These are phyloP conservation scores for Drosophila parvula DNA, from an alignment of 1,140 invertebrate genomes.

Conservation along the genomic window DNA sequence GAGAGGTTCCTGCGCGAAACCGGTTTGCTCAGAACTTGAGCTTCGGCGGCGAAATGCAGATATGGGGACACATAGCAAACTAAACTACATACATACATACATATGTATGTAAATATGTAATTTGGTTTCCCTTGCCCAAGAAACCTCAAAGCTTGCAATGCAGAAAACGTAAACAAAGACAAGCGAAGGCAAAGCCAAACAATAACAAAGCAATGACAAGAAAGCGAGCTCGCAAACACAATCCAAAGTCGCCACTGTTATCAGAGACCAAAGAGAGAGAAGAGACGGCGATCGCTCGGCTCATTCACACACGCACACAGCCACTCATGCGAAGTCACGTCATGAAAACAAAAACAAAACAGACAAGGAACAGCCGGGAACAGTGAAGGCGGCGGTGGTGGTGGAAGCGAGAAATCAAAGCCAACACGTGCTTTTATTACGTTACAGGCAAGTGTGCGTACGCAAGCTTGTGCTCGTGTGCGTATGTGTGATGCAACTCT, in stretches of 20 bases:
- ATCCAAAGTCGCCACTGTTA: slow-evolving; percentile 18
- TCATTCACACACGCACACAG: slow-evolving; percentile 17
- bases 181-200: slow-evolving; percentile 27
- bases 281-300: slow-evolving; percentile 19
- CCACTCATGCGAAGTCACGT: slow-evolving; percentile 47
- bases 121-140: neutral
- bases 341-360: slow-evolving; percentile 59
- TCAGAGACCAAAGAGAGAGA: slow-evolving; percentile 5
- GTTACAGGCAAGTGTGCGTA: slow-evolving; percentile 51
- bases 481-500: slow-evolving; percentile 64
- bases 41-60: slow-evolving; percentile 11
- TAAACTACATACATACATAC: no score
- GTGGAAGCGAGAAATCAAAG: slow-evolving; percentile 62
- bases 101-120: no score
- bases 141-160: neutral
- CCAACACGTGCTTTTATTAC: slow-evolving; percentile 82
- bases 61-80: neutral
- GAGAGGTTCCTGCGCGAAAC: slow-evolving; percentile 33
- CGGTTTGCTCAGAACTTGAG: slow-evolving; percentile 19
- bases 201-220: slow-evolving; percentile 27
- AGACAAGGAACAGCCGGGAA: neutral
- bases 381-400: neutral
- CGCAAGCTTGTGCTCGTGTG: slow-evolving; percentile 10
- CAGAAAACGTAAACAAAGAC: slow-evolving; percentile 28
- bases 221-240: slow-evolving; percentile 25